Evolutionary conservation across 23 tunicate species (phyloP), one percentile per base, ranked within the genome.

Genomic region (Trididemnum miniatum): DNA sequence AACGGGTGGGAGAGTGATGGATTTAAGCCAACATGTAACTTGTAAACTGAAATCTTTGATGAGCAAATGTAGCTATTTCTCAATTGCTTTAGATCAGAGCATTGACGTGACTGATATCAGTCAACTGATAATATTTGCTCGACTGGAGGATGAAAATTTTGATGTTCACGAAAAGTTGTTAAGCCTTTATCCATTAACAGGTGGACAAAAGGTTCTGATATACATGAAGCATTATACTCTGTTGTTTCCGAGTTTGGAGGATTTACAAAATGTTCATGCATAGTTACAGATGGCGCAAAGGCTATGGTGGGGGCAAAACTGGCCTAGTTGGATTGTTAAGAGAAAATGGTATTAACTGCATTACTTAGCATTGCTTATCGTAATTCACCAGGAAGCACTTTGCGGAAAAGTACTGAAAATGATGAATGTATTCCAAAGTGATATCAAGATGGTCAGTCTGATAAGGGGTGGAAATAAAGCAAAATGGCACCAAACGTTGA

Each of bases 331-430:
- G 76, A 71, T 71, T 71, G 76, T n/a, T 29, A 35, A 71, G 44
- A 71, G 38, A 71, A 71, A 71, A 71, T 31, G 44, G n/a, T 9
- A 71, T 71, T 71, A 35, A 71, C 39, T 71, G 76, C 76, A 31
- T 71, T 32, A 31, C 76, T 33, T 71, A 28, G 23, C 76, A 71
- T 71, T 71, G 76, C 76, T n/a, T n/a, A n/a, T 71, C 22, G 38
- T 71, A 71, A 71, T 71, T 71, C 76, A 71, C 76, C 39, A 71
- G 23, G 76, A 71, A 71, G 76, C 44, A 23, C 76, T 71, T 71
- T 71, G 76, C 76, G 76, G 76, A 71, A 71, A 71, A 71, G 44
- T 35, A 71, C 44, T 71, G 76, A 71, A 71, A 71, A 71, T 71
- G 76, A 71, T 71, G 44, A 35, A 31, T 71, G 44, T 71, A 18